Evolutionary conservation across 2,797 vertebrate genomes (phyloP), one percentile per base, ranked within the genome.

Genomic region (Limnodromus scolopaceus): DNA sequence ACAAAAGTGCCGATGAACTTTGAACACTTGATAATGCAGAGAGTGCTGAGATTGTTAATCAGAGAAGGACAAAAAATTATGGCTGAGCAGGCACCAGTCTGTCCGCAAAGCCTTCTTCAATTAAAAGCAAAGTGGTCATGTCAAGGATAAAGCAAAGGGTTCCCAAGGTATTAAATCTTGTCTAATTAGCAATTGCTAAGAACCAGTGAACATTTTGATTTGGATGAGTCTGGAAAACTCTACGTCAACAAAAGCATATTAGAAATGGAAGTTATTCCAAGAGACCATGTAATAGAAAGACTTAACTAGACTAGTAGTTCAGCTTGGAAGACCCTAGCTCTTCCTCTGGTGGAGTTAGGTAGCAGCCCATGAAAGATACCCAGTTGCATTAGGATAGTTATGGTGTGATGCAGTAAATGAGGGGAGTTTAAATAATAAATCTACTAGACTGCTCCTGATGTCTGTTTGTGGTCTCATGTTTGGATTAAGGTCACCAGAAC

Each of bases 101-200:
- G 85, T 54, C 88, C 85, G 61, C 38, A 46, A 90, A 90, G 49
- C 41, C n/a, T 90, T 75, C 30, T 61, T 45, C 83, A 90, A 86
- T 94, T 95, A 92, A 86, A 84, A 84, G 53, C 57, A 84, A 84
- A 89, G 75, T 72, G 49, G 36, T 78, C 5, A 2, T 46, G 61
- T 68, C 43, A 75, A 75, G 48, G 87, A 57, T 71, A 74, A 92
- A 69, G 41, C 65, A 49, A 55, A 81, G n/a, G 6, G 41, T 55
- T 95, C 65, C 61, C 69, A 64, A 11, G 17, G 18, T 70, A 84
- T 81, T 92, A 92, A 60, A 92, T 96, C 85, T 83, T 81, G 49
- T 78, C 80, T 94, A 90, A 90, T 94, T 94, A 93, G n/a, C 41
- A 65, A 39, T 41, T 92, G 69, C 43, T 60, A 58, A 81, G 54